Evolutionary conservation across 2,113 vertebrate genomes (phyloP).

Genomic region (Smithornis capensis): DNA sequence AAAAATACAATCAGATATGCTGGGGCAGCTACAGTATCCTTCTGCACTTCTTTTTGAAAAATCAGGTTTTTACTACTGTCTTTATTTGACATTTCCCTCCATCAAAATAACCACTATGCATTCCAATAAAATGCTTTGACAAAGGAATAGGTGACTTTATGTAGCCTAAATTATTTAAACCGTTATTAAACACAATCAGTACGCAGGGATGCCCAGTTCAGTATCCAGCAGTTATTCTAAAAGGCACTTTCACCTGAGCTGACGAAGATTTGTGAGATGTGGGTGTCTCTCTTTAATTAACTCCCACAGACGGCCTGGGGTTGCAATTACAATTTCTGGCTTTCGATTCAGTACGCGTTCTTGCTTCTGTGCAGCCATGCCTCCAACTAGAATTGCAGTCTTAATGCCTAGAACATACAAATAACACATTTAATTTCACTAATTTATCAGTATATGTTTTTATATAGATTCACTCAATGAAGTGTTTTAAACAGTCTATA

Average conservation of each 20-base stretch:
- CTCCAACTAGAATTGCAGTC: conserved; percentile 90
- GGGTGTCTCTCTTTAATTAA: conserved; percentile 87
- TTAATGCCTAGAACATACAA: conserved; percentile 79
- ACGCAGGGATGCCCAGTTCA: not conserved
- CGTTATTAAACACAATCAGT: not conserved
- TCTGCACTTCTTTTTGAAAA: not conserved
- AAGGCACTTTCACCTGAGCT: conserved; percentile 79
- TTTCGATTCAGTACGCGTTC: conserved; percentile 83
- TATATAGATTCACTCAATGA: not conserved
- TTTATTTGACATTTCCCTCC: not conserved
- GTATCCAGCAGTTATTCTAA: not conserved
- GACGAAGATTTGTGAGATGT: conserved; percentile 85
- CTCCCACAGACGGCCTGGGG: conserved; percentile 95
- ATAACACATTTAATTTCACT: not conserved
- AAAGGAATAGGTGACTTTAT: not conserved
- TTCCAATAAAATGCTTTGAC: not conserved
- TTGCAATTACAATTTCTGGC: conserved; percentile 93
- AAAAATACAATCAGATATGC: not conserved
- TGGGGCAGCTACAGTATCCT: not conserved
- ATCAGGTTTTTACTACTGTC: not conserved
- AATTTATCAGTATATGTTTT: not conserved
- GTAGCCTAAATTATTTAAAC: not conserved
- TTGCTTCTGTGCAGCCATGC: conserved; percentile 93
- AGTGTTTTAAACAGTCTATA: not conserved
- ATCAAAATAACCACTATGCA: not conserved